A percentile compares a stretch with the other conserved stretches of the same genome.
Evolutionary conservation across 1,140 invertebrate species (phyloP).

Genomic region (Campodea augens): DNA sequence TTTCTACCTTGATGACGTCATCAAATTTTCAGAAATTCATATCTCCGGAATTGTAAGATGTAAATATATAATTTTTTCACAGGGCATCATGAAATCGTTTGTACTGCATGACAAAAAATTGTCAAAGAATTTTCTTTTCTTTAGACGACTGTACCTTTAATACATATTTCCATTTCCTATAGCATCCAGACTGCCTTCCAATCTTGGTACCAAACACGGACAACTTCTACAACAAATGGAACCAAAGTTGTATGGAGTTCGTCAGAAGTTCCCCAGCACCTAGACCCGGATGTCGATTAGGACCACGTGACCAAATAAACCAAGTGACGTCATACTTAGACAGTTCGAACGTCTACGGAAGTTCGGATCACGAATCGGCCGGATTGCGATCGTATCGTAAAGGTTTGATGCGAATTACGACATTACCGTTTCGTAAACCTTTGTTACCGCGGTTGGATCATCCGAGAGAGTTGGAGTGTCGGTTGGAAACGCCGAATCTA

Average conservation of each 20-base stretch:
- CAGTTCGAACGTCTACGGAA: slow-evolving; percentile 66
- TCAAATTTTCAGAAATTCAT: too few species aligned
- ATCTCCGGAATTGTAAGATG: too few species aligned
- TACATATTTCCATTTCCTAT: too few species aligned
- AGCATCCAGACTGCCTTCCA: too few species aligned
- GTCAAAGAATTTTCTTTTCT: too few species aligned
- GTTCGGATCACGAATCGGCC: slow-evolving; percentile 36
- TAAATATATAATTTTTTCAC: too few species aligned
- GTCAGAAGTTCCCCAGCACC: background rate
- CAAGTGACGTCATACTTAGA: slow-evolving; percentile 70
- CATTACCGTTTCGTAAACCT: background rate
- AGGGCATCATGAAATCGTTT: too few species aligned
- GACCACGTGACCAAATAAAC: slow-evolving; percentile 34
- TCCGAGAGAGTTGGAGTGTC: background rate
- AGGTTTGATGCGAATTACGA: slow-evolving; percentile 31
- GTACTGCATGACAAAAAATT: too few species aligned
- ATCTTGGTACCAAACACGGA: too few species aligned
- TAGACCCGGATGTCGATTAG: background rate
- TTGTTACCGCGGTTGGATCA: background rate
- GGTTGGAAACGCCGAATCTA: background rate
- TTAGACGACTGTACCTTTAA: too few species aligned
- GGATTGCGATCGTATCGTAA: slow-evolving; percentile 39
- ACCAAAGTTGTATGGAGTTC: background rate
- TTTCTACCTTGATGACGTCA: too few species aligned
- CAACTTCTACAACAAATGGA: too few species aligned